Percentiles rank a stretch among this genome's conserved stretches.
Evolutionary conservation across 2,888 invertebrate genomes (phyloP).

Genomic region (Drosophila subsilvestris): DNA sequence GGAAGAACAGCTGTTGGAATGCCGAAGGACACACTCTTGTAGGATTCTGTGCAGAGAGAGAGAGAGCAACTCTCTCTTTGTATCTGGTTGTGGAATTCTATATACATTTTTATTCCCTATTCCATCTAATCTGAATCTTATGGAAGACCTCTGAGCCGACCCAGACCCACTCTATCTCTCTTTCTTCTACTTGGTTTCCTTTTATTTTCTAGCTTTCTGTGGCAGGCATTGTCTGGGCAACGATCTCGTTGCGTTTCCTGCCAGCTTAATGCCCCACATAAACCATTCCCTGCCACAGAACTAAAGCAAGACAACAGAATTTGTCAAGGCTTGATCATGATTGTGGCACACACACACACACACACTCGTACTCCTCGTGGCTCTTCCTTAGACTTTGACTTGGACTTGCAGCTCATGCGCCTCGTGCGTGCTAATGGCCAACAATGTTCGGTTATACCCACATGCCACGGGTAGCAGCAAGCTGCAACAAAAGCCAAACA

Average conservation of each 20-base stretch:
- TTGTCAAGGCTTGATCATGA: slow-evolving; percentile 81
- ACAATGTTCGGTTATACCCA: slow-evolving; percentile 67
- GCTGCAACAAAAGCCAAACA: slow-evolving; percentile 38
- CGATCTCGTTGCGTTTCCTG: slow-evolving; percentile 29
- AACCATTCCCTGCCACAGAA: slow-evolving; percentile 46
- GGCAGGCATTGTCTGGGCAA: slow-evolving; percentile 41
- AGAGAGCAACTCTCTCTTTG: too few species aligned
- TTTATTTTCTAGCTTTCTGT: background rate
- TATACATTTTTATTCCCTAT: too few species aligned
- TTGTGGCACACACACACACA: slow-evolving; percentile 52
- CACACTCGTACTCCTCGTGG: slow-evolving; percentile 17
- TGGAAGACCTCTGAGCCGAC: slow-evolving; percentile 1
- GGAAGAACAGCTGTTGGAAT: background rate
- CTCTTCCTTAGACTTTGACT: slow-evolving; percentile 4
- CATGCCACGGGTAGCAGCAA: slow-evolving; percentile 50
- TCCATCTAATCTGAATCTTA: slow-evolving; percentile 13
- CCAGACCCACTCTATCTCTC: too few species aligned
- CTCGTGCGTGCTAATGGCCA: slow-evolving; percentile 77
- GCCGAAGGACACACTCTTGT: slow-evolving; percentile 1
- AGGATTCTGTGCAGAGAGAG: background rate
- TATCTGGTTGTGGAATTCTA: too few species aligned
- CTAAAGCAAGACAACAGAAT: slow-evolving; percentile 80
- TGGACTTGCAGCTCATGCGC: slow-evolving; percentile 18
- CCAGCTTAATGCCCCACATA: slow-evolving; percentile 61
- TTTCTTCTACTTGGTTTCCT: background rate